Base-by-base conservation (phyloP, 2,797 vertebrate genomes). In the Prunella strophiata region DNA sequence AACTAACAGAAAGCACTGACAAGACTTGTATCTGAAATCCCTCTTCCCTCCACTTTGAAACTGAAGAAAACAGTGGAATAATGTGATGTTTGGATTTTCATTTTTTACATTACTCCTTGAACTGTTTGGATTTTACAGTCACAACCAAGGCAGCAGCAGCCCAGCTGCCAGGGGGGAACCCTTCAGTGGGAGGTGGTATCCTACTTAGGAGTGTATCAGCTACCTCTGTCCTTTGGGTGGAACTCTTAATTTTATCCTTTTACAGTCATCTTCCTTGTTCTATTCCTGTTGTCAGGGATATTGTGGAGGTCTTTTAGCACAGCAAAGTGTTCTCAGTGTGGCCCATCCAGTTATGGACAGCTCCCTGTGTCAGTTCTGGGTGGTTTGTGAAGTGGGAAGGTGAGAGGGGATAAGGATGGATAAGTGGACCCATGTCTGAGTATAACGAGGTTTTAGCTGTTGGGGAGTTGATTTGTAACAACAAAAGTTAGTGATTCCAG, bases 401-500 rank as follows among this genome's bases (percentile, higher is more conserved):
- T 36, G n/a, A 59, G 32, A 62, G 19, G 4, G 23, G 16, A 8
- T 19, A 43, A 73, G 26, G 26, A 27, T 42, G 40, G 38, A 43
- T 18, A 19, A 75, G 18, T 29, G 19, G 27, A 42, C n/a, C 10
- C 9, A 10, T 59, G 50, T 32, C n/a, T 0, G 0, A 71, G 3
- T 38, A 15, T 18, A 67, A 63, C 14, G 18, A 45, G 14, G 16
- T 77, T 93, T 91, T 62, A 84, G 20, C 36, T 88, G 26, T 5
- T 68, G n/a, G 6, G 50, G 10, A 76, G 51, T 30, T 47, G 13
- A 21, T 8, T 38, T 5, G 7, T 68, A 32, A 32, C 43, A 62
- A 52, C 1, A 43, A 47, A 83, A 65, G 32, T 25, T 30, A 55
- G 13, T 7, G 38, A 16, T 66, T 89, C 82, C 75, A 62, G 15